Evolutionary conservation across 2,888 invertebrate species (phyloP).

Genomic region (Caenorhabditis macrosperma): DNA sequence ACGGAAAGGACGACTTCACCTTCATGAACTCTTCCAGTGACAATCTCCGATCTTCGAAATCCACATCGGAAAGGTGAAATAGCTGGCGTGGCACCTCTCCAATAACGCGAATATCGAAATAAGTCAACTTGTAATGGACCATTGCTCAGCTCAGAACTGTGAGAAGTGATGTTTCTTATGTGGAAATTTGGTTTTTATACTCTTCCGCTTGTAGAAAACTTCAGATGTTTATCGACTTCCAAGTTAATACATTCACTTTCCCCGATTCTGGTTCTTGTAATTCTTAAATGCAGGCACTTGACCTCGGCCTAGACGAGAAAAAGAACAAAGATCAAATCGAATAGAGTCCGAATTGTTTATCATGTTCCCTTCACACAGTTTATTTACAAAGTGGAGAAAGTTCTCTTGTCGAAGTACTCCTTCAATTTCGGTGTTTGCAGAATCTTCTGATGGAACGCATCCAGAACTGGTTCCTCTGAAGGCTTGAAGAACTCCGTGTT

Average conservation of each 20-base stretch:
- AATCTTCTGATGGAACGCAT: constrained; percentile 13
- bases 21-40: background rate
- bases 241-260: no score
- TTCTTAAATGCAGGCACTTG: no score
- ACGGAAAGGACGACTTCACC: constrained; percentile 27
- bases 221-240: no score
- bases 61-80: constrained; percentile 22
- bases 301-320: no score
- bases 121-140: constrained; percentile 45
- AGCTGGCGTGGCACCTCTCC: constrained; percentile 29
- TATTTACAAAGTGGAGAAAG: background rate
- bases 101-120: constrained; percentile 43
- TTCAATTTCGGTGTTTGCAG: constrained; percentile 12
- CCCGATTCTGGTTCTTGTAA: no score
- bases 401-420: constrained; percentile 13
- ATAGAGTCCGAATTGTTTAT: background rate
- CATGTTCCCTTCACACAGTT: background rate
- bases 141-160: background rate
- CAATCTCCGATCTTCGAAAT: constrained; percentile 16
- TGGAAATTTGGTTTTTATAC: no score
- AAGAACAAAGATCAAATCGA: background rate
- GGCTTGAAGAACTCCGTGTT: constrained; percentile 16
- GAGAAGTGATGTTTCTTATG: no score
- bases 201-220: no score
- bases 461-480: background rate